A percentile compares a stretch with the other conserved stretches of the same genome.
phyloP scores from a whole-genome alignment of 2,797 vertebrate species.

The Typhlichthys eigenmanni region DNA sequence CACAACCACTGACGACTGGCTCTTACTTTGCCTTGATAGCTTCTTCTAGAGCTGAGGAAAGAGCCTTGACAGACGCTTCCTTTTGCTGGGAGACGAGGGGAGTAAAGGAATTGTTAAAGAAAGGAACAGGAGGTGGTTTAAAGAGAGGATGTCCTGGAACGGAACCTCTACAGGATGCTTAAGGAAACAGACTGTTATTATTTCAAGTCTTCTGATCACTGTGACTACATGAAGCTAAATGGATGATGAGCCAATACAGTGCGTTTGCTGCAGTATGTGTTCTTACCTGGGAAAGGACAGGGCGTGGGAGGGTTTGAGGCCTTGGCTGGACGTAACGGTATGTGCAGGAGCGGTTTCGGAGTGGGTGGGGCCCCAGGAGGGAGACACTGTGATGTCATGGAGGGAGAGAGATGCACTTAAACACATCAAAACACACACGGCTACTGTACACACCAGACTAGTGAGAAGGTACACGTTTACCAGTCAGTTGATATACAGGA shows the following conservation, averaged over 20 bases:
- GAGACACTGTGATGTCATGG: constrained; percentile 66
- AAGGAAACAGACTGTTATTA: background rate
- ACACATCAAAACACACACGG: constrained; percentile 9
- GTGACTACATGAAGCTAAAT: background rate
- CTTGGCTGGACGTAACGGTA: constrained; percentile 85
- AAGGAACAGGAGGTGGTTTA: constrained; percentile 17
- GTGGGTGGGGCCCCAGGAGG: constrained; percentile 76
- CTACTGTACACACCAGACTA: background rate
- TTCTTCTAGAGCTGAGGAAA: constrained; percentile 68
- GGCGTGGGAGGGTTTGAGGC: constrained; percentile 77
- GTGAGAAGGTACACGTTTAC: constrained; percentile 10
- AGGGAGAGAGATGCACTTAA: constrained; percentile 63
- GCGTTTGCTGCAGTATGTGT: background rate
- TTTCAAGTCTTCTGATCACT: constrained; percentile 4
- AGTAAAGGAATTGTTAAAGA: constrained; percentile 19
- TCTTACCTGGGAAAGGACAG: constrained; percentile 84
- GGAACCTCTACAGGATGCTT: background rate
- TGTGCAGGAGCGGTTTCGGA: constrained; percentile 83
- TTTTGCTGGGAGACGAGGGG: constrained; percentile 48
- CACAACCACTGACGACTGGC: constrained; percentile 1
- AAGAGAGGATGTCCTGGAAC: constrained; percentile 12
- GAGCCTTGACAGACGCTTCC: constrained; percentile 58
- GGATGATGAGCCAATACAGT: background rate
- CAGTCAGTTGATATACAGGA: background rate
- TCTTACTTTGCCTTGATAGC: constrained; percentile 67